Conservation (phyloP, 2,797 vertebrate species). For the Coregonus sp. region DNA sequence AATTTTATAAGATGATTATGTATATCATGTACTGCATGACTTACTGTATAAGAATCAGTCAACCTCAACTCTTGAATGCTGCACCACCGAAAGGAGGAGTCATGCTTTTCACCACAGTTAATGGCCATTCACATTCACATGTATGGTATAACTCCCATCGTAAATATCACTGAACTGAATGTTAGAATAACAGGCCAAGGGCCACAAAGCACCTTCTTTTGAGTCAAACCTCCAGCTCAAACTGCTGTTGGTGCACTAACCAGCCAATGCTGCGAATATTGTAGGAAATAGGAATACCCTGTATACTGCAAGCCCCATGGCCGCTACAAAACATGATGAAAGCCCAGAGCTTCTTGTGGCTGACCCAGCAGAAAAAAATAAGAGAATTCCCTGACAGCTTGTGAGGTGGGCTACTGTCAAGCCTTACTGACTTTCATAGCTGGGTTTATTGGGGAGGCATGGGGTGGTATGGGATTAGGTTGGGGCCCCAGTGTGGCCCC, state of each 20-base stretch:
- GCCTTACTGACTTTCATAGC: slow-evolving; percentile 24
- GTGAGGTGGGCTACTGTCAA: slow-evolving; percentile 22
- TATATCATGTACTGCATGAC: neutral
- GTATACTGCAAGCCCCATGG: neutral
- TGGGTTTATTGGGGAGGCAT: slow-evolving; percentile 28
- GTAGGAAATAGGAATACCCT: neutral
- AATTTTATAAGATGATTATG: neutral
- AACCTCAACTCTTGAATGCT: slow-evolving; percentile 3
- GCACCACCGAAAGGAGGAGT: neutral
- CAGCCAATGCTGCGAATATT: slow-evolving; percentile 41
- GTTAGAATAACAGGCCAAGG: slow-evolving; percentile 28
- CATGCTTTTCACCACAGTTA: slow-evolving; percentile 17
- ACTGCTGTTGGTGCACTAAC: neutral
- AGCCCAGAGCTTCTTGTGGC: slow-evolving; percentile 30
- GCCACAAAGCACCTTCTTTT: slow-evolving; percentile 35
- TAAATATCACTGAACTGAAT: slow-evolving; percentile 33
- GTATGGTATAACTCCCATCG: slow-evolving; percentile 18
- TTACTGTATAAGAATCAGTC: slow-evolving; percentile 1
- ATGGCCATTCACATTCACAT: slow-evolving; percentile 3
- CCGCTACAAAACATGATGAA: slow-evolving; percentile 31
- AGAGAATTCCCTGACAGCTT: slow-evolving; percentile 24
- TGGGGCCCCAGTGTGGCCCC: slow-evolving; percentile 3
- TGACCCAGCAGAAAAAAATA: slow-evolving; percentile 34
- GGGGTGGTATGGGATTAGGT: slow-evolving; percentile 17
- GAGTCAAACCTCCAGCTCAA: slow-evolving; percentile 28